phyloP scores from a whole-genome alignment of 2,113 vertebrate genomes.

The Marcusenius ussheri region DNA sequence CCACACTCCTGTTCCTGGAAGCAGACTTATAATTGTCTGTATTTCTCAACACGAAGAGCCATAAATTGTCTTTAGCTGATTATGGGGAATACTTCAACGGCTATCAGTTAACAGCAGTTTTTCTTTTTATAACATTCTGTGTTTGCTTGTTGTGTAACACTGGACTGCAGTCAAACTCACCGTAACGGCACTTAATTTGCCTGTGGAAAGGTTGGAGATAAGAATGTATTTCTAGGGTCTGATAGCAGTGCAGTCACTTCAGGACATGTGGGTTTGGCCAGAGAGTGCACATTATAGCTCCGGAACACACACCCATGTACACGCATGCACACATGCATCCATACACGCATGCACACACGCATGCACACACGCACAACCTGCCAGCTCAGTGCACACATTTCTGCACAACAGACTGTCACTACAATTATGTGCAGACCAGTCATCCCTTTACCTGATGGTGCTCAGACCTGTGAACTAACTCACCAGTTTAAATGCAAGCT shows the following conservation, averaged over 20 bases:
- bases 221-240: background rate
- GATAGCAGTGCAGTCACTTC: background rate
- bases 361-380: background rate
- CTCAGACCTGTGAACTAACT: background rate
- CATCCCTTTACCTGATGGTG: background rate
- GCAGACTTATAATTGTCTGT: background rate
- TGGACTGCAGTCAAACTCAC: conserved; percentile 5
- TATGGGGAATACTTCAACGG: conserved; percentile 1
- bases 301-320: conserved; percentile 6
- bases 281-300: background rate
- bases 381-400: background rate
- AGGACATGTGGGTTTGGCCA: background rate
- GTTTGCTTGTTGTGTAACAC: conserved; percentile 12
- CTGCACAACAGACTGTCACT: background rate
- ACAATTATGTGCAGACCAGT: background rate
- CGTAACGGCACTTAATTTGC: background rate
- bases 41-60: conserved; percentile 8
- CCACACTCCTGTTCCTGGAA: background rate
- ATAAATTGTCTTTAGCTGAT: conserved; percentile 29
- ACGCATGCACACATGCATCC: background rate
- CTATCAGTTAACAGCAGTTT: background rate
- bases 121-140: conserved; percentile 7
- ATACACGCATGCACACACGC: background rate
- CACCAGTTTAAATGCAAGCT: background rate
- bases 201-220: conserved; percentile 11